These are phyloP conservation scores for Lynx canadensis DNA, from an alignment of 2,113 vertebrate genomes.

Conservation along the genomic window DNA sequence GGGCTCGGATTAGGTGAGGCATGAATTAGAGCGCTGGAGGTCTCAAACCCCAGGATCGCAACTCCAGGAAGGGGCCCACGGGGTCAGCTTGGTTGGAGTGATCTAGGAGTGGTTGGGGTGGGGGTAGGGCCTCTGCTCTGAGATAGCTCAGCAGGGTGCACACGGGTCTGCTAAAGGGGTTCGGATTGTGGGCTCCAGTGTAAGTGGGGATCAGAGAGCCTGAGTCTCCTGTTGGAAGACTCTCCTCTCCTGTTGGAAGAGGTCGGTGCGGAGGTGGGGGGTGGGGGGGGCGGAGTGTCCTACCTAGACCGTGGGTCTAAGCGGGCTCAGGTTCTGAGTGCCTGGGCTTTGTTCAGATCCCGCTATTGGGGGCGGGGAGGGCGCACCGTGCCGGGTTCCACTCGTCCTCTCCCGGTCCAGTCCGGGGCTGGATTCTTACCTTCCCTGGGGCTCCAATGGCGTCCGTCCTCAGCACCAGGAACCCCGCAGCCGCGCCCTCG, in stretches of 20 bases:
- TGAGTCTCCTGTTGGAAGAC: not conserved
- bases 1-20: not conserved
- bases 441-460: constrained; percentile 70
- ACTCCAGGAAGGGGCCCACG: not conserved
- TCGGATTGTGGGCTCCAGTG: not conserved
- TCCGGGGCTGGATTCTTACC: constrained; percentile 60
- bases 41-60: not conserved
- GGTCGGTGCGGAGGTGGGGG: not conserved
- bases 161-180: not conserved
- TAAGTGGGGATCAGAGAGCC: not conserved
- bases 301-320: not conserved
- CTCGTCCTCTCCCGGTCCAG: not conserved
- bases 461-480: constrained; percentile 55
- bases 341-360: constrained; percentile 24
- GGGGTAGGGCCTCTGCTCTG: not conserved
- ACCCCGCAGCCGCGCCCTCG: constrained; percentile 68
- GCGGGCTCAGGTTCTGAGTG: not conserved
- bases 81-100: not conserved
- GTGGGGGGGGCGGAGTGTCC: not conserved
- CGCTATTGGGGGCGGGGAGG: not conserved
- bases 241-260: not conserved
- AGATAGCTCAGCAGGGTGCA: not conserved
- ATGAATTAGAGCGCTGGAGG: not conserved
- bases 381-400: not conserved
- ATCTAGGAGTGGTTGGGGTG: not conserved